phyloP scores from a whole-genome alignment of 2,888 invertebrate genomes.

The Andrena dorsata region DNA sequence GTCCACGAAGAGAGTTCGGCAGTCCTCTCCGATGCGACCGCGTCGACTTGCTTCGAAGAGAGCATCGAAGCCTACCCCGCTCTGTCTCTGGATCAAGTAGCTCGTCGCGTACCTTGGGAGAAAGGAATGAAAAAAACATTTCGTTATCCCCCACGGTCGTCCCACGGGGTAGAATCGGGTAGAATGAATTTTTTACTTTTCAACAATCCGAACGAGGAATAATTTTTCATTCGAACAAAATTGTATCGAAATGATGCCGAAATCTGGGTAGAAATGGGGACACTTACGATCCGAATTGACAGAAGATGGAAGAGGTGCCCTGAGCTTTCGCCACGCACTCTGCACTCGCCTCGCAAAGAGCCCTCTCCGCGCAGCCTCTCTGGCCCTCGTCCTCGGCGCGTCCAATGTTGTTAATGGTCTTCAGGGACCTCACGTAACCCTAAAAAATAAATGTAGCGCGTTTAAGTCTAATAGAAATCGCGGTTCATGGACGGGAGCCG shows the following conservation, averaged over 20 bases:
- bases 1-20: slow-evolving; percentile 93
- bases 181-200: too few species aligned
- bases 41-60: slow-evolving; percentile 94
- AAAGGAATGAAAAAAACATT: not conserved
- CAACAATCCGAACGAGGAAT: too few species aligned
- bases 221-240: too few species aligned
- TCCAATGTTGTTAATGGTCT: slow-evolving; percentile 86
- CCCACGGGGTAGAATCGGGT: too few species aligned
- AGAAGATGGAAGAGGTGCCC: slow-evolving; percentile 92
- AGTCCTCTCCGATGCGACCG: slow-evolving; percentile 94
- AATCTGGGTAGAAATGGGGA: too few species aligned
- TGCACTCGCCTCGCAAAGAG: slow-evolving; percentile 94
- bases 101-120: slow-evolving; percentile 92
- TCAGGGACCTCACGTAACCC: slow-evolving; percentile 93
- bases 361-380: slow-evolving; percentile 89
- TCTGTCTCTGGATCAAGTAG: slow-evolving; percentile 92
- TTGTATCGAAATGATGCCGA: too few species aligned
- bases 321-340: slow-evolving; percentile 93
- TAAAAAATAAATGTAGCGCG: slow-evolving; percentile 67
- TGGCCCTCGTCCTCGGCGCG: slow-evolving; percentile 93
- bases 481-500: too few species aligned
- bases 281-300: slow-evolving; percentile 96
- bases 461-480: not conserved
- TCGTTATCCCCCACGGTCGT: not conserved
- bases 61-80: slow-evolving; percentile 90